Percentiles rank a stretch among this genome's conserved stretches.
Conservation (phyloP, 1,140 invertebrate genomes). For the Aphidius ervi region DNA sequence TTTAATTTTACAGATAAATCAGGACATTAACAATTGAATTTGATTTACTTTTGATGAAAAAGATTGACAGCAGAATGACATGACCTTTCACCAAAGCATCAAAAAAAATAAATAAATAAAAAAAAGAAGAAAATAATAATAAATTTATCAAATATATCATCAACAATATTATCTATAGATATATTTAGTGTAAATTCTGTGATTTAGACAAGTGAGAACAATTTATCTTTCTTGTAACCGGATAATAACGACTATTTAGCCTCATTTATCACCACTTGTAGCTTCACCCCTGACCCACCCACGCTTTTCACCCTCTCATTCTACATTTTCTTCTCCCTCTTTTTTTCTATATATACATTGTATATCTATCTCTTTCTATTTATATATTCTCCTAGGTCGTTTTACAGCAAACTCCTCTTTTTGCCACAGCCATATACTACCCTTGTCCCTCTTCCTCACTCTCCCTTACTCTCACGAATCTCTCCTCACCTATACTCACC, state of each 20-base stretch:
- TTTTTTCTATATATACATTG: no score
- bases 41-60: no score
- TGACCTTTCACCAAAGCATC: neutral
- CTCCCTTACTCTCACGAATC: neutral
- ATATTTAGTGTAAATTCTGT: constrained; percentile 2
- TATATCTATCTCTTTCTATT: no score
- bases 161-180: no score
- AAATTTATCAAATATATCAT: no score
- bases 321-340: neutral
- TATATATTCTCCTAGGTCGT: no score
- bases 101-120: constrained; percentile 4
- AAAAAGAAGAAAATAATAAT: no score
- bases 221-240: constrained; percentile 34
- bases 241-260: constrained; percentile 47
- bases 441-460: neutral
- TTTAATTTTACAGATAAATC: no score
- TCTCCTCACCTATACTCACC: constrained; percentile 4
- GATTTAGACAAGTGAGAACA: constrained; percentile 20
- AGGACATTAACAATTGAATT: no score
- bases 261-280: constrained; percentile 54
- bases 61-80: no score
- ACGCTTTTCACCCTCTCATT: constrained; percentile 8
- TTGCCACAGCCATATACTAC: no score
- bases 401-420: no score
- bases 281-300: constrained; percentile 41